Evolutionary conservation across 2,797 vertebrate species (phyloP).

Genomic region (Bradypus variegatus): DNA sequence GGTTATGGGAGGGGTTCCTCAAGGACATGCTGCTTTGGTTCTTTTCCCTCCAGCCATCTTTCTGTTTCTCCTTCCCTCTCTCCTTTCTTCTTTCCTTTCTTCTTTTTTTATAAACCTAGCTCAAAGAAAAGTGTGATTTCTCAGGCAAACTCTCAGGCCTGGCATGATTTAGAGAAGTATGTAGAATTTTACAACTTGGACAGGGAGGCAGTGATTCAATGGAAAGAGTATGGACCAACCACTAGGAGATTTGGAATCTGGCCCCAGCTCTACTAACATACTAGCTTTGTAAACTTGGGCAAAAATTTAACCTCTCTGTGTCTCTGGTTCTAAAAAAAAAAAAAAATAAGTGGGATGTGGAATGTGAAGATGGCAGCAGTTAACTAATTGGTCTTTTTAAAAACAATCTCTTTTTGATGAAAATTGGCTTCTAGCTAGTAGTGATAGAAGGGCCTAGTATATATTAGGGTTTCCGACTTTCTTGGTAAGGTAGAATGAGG

Average conservation of each 20-base stretch:
- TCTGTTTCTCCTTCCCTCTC: not conserved
- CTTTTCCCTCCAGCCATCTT: not conserved
- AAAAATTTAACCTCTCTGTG: not conserved
- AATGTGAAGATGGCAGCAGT: not conserved
- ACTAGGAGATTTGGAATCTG: not conserved
- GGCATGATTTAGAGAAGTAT: not conserved
- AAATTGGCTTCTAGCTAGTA: not conserved
- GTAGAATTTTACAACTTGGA: not conserved
- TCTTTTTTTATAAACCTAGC: not conserved
- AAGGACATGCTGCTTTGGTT: not conserved
- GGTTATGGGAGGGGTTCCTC: not conserved
- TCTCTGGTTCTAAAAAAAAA: not conserved
- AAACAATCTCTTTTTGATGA: conserved; percentile 1
- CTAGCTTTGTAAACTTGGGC: not conserved
- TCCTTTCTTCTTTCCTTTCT: not conserved
- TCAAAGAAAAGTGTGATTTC: not conserved
- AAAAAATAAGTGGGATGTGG: not conserved
- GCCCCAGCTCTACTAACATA: not conserved
- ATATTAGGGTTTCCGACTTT: not conserved
- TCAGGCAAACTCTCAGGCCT: not conserved
- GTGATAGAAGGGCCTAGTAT: not conserved
- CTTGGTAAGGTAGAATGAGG: not conserved
- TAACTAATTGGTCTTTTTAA: conserved; percentile 14
- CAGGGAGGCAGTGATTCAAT: not conserved
- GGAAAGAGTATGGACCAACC: not conserved